phyloP scores from a whole-genome alignment of 2,888 invertebrate genomes.

The Poecilobothrus nobilitatus region DNA sequence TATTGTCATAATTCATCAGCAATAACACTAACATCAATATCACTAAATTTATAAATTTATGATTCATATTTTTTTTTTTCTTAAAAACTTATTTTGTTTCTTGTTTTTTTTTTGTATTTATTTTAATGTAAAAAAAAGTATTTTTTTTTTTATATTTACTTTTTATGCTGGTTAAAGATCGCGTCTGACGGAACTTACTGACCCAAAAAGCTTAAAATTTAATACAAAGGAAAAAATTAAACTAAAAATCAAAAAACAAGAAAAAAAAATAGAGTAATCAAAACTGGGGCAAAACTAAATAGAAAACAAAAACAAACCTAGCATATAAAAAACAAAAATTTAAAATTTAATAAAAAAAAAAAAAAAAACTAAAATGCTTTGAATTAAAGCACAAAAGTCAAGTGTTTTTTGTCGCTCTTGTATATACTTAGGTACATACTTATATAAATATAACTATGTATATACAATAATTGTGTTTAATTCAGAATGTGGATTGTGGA shows the following conservation, averaged over 20 bases:
- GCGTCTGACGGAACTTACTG: slow-evolving; percentile 6
- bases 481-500: no score
- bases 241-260: no score
- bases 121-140: not conserved
- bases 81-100: not conserved
- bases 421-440: not conserved
- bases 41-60: not conserved
- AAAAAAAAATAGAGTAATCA: not conserved
- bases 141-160: not conserved
- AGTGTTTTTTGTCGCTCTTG: not conserved
- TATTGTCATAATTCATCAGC: no score
- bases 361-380: not conserved
- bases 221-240: not conserved
- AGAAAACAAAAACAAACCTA: not conserved
- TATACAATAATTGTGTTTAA: no score
- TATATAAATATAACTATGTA: no score
- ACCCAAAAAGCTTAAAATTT: not conserved
- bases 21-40: not conserved
- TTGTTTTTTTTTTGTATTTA: not conserved
- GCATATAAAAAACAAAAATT: not conserved
- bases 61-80: not conserved
- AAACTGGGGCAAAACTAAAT: not conserved
- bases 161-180: slow-evolving; percentile 1
- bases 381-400: not conserved
- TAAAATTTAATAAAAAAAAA: no score